These are phyloP conservation scores for Callinectes sapidus DNA, from an alignment of 2,888 invertebrate species.

Conservation along the genomic window DNA sequence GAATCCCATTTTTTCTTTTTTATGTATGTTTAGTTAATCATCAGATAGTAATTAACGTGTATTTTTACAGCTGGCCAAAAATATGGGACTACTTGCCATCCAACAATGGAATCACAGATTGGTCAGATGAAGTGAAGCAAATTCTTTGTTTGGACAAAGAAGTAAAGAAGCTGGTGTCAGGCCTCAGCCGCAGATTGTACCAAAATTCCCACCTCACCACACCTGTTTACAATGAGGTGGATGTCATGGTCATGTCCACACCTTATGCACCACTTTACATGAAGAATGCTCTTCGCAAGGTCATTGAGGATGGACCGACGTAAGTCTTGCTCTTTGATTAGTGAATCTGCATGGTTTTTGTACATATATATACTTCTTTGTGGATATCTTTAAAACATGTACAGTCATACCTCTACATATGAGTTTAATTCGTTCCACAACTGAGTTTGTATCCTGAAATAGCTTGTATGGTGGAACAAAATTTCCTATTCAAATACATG, in stretches of 20 bases:
- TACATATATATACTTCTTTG: not conserved
- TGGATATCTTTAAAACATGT: not conserved
- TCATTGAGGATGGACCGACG: conserved; percentile 49
- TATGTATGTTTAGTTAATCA: no score
- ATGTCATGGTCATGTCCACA: conserved; percentile 41
- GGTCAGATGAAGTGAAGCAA: conserved; percentile 47
- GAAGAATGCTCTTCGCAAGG: conserved; percentile 18
- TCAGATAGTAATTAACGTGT: not conserved
- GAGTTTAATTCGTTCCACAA: no score
- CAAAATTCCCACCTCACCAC: conserved; percentile 50
- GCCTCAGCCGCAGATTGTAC: conserved; percentile 43
- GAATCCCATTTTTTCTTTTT: not conserved
- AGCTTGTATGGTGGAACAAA: no score
- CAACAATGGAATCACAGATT: not conserved
- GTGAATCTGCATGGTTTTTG: not conserved
- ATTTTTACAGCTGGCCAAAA: conserved; percentile 45
- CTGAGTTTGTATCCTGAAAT: no score
- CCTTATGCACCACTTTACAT: conserved; percentile 41
- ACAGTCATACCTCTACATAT: no score
- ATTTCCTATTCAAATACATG: no score
- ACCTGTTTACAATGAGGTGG: conserved; percentile 48
- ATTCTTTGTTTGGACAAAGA: conserved; percentile 24
- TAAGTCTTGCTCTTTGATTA: conserved; percentile 20
- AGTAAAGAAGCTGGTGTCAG: conserved; percentile 23
- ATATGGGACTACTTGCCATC: conserved; percentile 47